These are phyloP conservation scores for Pandion haliaetus DNA, from an alignment of 2,113 vertebrate species.

Conservation along the genomic window DNA sequence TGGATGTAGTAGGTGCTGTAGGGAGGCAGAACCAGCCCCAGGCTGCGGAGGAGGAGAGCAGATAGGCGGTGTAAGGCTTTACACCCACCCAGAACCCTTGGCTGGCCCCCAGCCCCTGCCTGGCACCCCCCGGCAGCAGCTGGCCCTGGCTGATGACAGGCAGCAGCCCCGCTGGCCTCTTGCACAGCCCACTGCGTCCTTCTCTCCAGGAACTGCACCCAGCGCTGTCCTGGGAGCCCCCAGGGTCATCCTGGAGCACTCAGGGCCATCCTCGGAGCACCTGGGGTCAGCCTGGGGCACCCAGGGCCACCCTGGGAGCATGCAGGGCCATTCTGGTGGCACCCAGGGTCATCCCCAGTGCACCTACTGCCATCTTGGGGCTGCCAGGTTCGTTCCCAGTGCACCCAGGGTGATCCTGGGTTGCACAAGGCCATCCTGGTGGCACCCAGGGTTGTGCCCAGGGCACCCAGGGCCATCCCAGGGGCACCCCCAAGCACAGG, in stretches of 20 bases:
- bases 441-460: neutral
- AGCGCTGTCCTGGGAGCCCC: neutral
- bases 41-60: slow-evolving; percentile 74
- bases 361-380: neutral
- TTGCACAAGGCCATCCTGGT: too few species aligned
- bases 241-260: neutral
- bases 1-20: slow-evolving; percentile 98
- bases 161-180: neutral
- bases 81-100: neutral
- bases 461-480: neutral
- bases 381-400: too few species aligned
- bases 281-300: neutral
- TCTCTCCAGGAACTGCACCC: neutral
- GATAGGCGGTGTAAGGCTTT: neutral
- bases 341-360: too few species aligned
- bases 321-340: neutral
- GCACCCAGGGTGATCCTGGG: neutral
- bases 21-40: slow-evolving; percentile 93
- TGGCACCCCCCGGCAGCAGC: neutral
- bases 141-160: fast-evolving
- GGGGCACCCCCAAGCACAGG: neutral
- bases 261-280: neutral
- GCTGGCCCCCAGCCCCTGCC: neutral
- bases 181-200: neutral
- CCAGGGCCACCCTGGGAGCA: neutral